phyloP scores from a whole-genome alignment of 1,140 invertebrate genomes.

The Hycleus phaleratus region DNA sequence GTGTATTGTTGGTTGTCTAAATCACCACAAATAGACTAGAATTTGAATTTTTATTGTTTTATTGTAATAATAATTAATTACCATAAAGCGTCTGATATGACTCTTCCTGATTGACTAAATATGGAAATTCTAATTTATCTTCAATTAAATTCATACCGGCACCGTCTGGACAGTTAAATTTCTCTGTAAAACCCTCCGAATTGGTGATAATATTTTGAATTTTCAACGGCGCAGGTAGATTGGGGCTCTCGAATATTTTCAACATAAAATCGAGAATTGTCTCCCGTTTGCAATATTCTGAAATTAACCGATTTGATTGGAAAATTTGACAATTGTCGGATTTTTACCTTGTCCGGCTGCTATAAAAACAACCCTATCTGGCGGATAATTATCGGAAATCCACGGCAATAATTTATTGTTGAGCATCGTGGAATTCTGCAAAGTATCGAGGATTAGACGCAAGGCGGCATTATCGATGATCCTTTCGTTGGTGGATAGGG shows the following conservation, averaged over 20 bases:
- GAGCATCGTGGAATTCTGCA: neutral
- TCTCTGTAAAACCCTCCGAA: constrained; percentile 11
- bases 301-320: neutral
- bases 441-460: constrained; percentile 5
- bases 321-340: neutral
- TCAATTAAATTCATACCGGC: constrained; percentile 16
- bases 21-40: no score
- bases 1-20: no score
- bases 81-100: no score
- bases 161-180: constrained; percentile 17
- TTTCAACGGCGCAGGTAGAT: constrained; percentile 15
- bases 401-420: constrained; percentile 12
- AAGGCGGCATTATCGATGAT: constrained; percentile 18
- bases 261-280: constrained; percentile 16
- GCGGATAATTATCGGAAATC: constrained; percentile 11
- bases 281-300: constrained; percentile 18
- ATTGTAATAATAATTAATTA: no score
- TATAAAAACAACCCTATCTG: constrained; percentile 19
- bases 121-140: constrained; percentile 18
- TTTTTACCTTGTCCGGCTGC: constrained; percentile 19
- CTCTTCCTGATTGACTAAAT: neutral
- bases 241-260: constrained; percentile 16
- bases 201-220: constrained; percentile 18
- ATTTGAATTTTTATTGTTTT: no score
- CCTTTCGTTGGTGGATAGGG: constrained; percentile 12